Base-by-base conservation (phyloP, 2,888 invertebrate species). In the Archips xylosteana region DNA sequence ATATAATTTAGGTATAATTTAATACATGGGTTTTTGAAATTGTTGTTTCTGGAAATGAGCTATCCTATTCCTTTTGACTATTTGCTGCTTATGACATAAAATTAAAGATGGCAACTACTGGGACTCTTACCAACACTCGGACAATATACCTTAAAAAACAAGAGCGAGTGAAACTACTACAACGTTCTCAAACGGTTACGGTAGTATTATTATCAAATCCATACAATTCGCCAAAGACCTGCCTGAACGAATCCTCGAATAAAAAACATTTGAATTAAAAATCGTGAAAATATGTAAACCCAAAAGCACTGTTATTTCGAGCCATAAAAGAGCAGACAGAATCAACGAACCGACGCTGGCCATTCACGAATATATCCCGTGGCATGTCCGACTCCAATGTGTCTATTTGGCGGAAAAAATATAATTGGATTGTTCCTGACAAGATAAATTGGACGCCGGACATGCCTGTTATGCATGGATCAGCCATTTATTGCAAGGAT, bases 371-470 rank as follows among this genome's bases (percentile, higher is more conserved):
- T 84, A 87, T 86, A 87, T 83, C 85, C 80, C 84, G 80, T 80
- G 77, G 80, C 80, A 79, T 82, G 82, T 85, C 79, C 80, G 76
- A 75, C 65, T 74, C 79, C 65, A 66, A 75, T 74, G 74, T 87
- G 87, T 87, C 88, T 87, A 87, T 89, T 88, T 87, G 85, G 86
- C 83, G 84, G 88, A 87, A 90, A 90, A 90, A 89, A 90, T 87
- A 89, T 91, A 91, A 91, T 91, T 91, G 91, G 90, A 88, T 89
- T 87, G 89, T 88, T 87, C 85, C 87, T 87, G 87, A 86, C 87
- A 87, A 87, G 83, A 90, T 89, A 90, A 89, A 90, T 89, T 90
- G 88, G 84, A 83, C 80, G 81, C 79, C 83, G 78, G 83, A 83
- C 82, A 83, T 83, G 79, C 77, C 60, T 66, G 61, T 81, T 82